Evolutionary conservation across 2,113 vertebrate genomes (phyloP).

Genomic region (Caranx ignobilis): DNA sequence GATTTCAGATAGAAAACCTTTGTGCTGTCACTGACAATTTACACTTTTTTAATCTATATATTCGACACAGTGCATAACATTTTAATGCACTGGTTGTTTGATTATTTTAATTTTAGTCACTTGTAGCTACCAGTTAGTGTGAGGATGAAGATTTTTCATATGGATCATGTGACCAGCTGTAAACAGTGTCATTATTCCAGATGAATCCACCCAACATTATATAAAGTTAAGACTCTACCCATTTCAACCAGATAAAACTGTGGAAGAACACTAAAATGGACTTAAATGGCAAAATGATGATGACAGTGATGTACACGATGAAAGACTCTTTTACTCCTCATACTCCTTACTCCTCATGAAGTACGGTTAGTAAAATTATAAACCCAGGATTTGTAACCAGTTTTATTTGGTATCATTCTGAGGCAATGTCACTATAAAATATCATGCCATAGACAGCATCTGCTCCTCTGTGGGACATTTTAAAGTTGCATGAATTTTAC

Average conservation of each 20-base stretch:
- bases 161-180: neutral
- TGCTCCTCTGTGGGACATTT: neutral
- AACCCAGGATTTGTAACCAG: neutral
- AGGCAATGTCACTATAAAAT: no score
- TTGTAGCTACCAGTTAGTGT: no score
- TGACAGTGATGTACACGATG: no score
- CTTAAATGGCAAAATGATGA: neutral
- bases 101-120: no score
- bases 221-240: neutral
- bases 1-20: neutral
- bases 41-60: neutral
- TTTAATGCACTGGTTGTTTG: no score
- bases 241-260: neutral
- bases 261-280: neutral
- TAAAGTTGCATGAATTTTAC: neutral
- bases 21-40: neutral
- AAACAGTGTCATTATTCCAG: neutral
- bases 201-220: neutral
- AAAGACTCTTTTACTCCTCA: no score
- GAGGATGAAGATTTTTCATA: neutral
- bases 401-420: no score
- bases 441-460: neutral
- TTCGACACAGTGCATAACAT: neutral
- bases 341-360: no score
- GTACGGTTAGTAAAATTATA: no score